Conservation (phyloP, 2,888 invertebrate species). For the Volucella zonaria region DNA sequence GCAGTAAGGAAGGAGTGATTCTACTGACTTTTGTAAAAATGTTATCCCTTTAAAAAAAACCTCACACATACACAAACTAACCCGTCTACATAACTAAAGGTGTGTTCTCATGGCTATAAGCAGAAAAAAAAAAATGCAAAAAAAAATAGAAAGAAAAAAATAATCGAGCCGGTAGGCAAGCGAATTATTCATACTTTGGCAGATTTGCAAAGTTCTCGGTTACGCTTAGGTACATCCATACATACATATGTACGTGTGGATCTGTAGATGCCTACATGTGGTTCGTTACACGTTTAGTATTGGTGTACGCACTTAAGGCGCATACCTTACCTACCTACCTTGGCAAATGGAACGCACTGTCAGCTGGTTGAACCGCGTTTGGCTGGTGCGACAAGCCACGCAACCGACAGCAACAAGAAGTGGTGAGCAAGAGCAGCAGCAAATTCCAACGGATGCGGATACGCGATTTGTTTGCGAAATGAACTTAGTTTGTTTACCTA, state of each 20-base stretch:
- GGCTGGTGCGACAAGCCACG: conserved; percentile 37
- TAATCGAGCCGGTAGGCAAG: conserved; percentile 27
- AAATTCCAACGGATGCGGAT: conserved; percentile 70
- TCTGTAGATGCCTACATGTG: neutral
- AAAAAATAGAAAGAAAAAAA: conserved; percentile 15
- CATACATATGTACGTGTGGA: conserved; percentile 14
- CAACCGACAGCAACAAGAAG: conserved; percentile 31
- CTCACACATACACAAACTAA: conserved; percentile 22
- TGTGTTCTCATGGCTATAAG: conserved; percentile 33
- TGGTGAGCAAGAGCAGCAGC: conserved; percentile 40
- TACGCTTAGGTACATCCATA: neutral
- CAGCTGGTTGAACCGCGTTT: conserved; percentile 42
- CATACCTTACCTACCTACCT: conserved; percentile 43
- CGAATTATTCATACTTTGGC: conserved; percentile 70
- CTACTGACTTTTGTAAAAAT: conserved; percentile 63
- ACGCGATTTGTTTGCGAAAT: conserved; percentile 63
- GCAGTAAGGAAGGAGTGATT: conserved; percentile 46
- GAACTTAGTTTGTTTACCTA: conserved; percentile 57
- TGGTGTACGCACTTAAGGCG: conserved; percentile 59
- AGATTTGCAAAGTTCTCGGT: conserved; percentile 66
- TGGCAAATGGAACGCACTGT: conserved; percentile 59
- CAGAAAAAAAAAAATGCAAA: neutral
- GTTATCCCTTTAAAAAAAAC: neutral
- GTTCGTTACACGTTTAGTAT: neutral
- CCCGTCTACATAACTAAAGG: conserved; percentile 5